Percentiles rank a stretch among this genome's conserved stretches.
phyloP scores from a whole-genome alignment of 2,113 vertebrate genomes.

The Suricata suricatta region DNA sequence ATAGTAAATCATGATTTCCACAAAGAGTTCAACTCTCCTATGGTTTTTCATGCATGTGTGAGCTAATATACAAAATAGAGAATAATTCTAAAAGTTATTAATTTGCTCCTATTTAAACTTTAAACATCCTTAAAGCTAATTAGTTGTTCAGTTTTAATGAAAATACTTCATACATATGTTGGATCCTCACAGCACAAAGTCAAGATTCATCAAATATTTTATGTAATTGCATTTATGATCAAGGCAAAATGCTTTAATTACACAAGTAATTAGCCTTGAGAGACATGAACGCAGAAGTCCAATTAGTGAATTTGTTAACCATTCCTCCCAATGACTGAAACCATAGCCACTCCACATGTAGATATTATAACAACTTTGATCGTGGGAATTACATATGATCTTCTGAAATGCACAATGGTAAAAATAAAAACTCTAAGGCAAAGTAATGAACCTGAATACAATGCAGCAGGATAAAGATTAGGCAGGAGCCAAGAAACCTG shows the following conservation, averaged over 20 bases:
- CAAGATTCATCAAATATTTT: conserved; percentile 59
- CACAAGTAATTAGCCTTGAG: conserved; percentile 64
- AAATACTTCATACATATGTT: conserved; percentile 41
- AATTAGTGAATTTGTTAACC: conserved; percentile 31
- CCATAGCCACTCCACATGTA: background rate
- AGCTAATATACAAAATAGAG: conserved; percentile 4
- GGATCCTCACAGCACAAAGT: conserved; percentile 8
- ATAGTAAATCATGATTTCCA: conserved; percentile 27
- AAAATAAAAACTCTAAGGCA: background rate
- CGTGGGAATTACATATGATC: background rate
- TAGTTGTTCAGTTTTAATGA: conserved; percentile 41
- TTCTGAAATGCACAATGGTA: background rate
- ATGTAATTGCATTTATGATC: conserved; percentile 51
- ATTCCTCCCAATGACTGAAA: background rate
- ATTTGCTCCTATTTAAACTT: conserved; percentile 19
- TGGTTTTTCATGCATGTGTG: background rate
- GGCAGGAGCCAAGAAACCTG: background rate
- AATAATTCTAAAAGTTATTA: conserved; percentile 19
- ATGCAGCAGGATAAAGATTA: background rate
- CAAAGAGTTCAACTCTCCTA: background rate
- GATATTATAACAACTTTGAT: background rate
- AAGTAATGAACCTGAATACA: background rate
- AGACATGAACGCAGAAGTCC: background rate
- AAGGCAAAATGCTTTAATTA: conserved; percentile 60
- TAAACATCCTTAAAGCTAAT: conserved; percentile 50